Base-by-base conservation (phyloP, 1,140 invertebrate species). In the Cyclina sinensis region DNA sequence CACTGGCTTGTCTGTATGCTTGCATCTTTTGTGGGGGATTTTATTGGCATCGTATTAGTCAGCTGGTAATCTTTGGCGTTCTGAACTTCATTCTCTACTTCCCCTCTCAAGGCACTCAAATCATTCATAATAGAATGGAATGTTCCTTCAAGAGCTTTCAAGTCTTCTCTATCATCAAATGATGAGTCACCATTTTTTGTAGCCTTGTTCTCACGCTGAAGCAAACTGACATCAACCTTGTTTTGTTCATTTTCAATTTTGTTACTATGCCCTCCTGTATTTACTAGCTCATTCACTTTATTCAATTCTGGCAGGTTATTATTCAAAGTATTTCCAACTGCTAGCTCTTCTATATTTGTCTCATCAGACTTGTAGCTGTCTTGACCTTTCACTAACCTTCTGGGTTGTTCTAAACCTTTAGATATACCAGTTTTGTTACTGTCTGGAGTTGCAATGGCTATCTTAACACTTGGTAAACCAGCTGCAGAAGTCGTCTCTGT, bases 21-120 rank as follows among this genome's bases (percentile, higher is more conserved):
- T 62, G 73, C 84, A 76, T 86, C 73, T 79, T 86, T 86, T 16
- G 84, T 86, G 2, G 84, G 84, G 11, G 84, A 86, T 32, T 79
- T 86, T 21, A 11, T 48, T 51, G 21, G 16, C 3, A 70, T 70
- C 3, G 30, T 27, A 37, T 16, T 9, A 12, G 16, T 5, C 32
- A 37, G 32, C 21, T 39, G 18, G 4, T 24, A 5, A 16, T 16
- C 14, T 65, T 35, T 24, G 24, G 65, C 14, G 4, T 81, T 57
- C 16, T 78, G 32, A 30, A 79, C 46, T 54, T 14, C 37, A 30
- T 35, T 48, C 27, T 79, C 79, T 21, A 35, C 27, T 30, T 68
- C 24, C n/a, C 62, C 59, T 48, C 30, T 70, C 62, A 46, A 48
- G 30, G 59, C 78, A 80, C 48, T 30, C 24, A 73, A 46, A 37